Conservation (phyloP, 2,797 vertebrate species). For the Stomatorhinus walkeri region DNA sequence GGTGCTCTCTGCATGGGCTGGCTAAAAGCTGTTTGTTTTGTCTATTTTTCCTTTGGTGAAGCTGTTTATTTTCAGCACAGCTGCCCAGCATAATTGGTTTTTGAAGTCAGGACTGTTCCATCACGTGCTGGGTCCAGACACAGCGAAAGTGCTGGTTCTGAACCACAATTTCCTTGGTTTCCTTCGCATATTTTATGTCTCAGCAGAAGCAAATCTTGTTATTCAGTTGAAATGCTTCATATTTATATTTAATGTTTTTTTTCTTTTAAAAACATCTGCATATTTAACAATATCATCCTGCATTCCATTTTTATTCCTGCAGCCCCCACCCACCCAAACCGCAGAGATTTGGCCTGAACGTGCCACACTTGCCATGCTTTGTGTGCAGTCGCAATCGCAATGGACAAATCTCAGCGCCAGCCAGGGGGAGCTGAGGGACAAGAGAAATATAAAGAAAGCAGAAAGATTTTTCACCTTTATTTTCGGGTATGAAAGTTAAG, state of each 20-base stretch:
- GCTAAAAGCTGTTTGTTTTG: neutral
- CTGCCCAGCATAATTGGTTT: neutral
- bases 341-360: neutral
- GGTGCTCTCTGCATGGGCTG: neutral
- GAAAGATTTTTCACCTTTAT: neutral
- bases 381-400: neutral
- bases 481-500: neutral
- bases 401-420: neutral
- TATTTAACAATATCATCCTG: neutral
- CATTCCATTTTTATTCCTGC: neutral
- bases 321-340: neutral
- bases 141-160: neutral
- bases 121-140: neutral
- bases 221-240: neutral
- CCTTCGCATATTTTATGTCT: neutral
- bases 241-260: constrained; percentile 1
- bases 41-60: neutral
- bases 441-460: neutral
- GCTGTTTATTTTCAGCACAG: neutral
- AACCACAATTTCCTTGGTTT: neutral
- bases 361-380: neutral
- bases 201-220: neutral
- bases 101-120: neutral
- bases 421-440: neutral
- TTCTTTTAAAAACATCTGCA: neutral